A percentile compares a stretch with the other conserved stretches of the same genome.
These are phyloP conservation scores for Chelonus formosanus DNA, from an alignment of 2,888 invertebrate genomes.

Conservation along the genomic window DNA sequence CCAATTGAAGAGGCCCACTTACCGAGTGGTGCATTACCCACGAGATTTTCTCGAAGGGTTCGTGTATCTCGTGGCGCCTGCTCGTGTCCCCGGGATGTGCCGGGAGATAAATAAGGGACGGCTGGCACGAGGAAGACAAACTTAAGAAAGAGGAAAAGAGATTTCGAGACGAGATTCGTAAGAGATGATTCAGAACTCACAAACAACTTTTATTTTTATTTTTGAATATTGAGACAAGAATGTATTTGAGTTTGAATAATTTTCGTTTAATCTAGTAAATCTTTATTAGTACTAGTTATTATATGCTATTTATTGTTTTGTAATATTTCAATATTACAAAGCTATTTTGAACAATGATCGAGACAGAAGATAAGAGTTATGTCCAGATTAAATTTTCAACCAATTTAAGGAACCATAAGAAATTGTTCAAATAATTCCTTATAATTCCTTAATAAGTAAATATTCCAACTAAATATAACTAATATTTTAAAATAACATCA, in stretches of 20 bases:
- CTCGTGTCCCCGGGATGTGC: conserved; percentile 1
- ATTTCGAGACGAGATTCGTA: conserved; percentile 18
- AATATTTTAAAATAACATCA: too few relatives aligned
- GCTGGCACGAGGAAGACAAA: conserved; percentile 15
- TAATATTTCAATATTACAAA: too few relatives aligned
- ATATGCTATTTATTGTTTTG: too few relatives aligned
- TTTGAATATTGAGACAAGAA: not conserved
- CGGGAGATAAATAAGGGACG: conserved; percentile 27
- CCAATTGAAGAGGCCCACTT: conserved; percentile 25
- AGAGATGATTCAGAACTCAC: conserved; percentile 15
- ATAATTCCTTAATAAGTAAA: too few relatives aligned
- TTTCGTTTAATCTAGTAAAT: not conserved
- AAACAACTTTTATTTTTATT: conserved; percentile 7
- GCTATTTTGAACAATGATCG: too few relatives aligned
- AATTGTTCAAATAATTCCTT: too few relatives aligned
- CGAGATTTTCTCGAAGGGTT: conserved; percentile 31
- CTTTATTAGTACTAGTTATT: too few relatives aligned
- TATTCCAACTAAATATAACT: too few relatives aligned
- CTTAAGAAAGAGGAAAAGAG: not conserved
- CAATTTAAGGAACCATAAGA: too few relatives aligned
- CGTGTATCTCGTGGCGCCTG: conserved; percentile 30
- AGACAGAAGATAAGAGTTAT: too few relatives aligned
- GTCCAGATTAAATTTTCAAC: too few relatives aligned
- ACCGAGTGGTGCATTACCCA: conserved; percentile 34
- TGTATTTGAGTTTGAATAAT: not conserved